Evolutionary conservation across 2,888 invertebrate species (phyloP), one percentile per base, ranked within the genome.

Genomic region (Creontiades dilutus): DNA sequence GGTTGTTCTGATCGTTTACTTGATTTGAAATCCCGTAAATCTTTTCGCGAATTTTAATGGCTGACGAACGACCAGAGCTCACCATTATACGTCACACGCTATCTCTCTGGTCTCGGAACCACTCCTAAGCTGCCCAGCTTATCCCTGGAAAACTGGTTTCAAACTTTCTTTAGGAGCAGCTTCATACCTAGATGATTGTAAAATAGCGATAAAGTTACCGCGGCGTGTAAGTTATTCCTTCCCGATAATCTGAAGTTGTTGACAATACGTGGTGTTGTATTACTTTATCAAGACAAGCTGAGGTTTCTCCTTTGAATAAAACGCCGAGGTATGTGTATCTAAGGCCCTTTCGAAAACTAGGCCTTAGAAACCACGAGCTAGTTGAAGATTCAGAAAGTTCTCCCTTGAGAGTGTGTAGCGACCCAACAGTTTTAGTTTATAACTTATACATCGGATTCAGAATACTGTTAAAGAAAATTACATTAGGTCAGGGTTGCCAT

Each of bases 11-110:
- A 57, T n/a, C n/a, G 57, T 16, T 57, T 14, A n/a, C 57, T 7
- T 57, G n/a, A 57, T 57, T 57, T 57, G 57, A 16, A 57, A 57
- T 57, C 57, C 13, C 16, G n/a, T 57, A 57, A 57, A 57, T 57
- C 57, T 57, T 57, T 57, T 57, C n/a, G 7, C 19, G 16, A 57
- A 57, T 57, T 57, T 5, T n/a, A 57, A 57, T 57, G 57, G 2
- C 16, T 16, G n/a, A n/a, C n/a, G 57, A 57, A 57, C 14, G 57
- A n/a, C n/a, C 5, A n/a, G 57, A 57, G 5, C 16, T 16, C 57
- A n/a, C 19, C n/a, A 57, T 57, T 57, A 57, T 14, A n/a, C 57
- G n/a, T 57, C 57, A 57, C 14, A 57, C 57, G 57, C 19, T 57
- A 57, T 57, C 57, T 57, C 57, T 37, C 37, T 2, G 16, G 52